Percentiles rank a stretch among this genome's conserved stretches.
Evolutionary conservation across 2,888 invertebrate species (phyloP).

Genomic region (Spatulosminthurus flaviceps): DNA sequence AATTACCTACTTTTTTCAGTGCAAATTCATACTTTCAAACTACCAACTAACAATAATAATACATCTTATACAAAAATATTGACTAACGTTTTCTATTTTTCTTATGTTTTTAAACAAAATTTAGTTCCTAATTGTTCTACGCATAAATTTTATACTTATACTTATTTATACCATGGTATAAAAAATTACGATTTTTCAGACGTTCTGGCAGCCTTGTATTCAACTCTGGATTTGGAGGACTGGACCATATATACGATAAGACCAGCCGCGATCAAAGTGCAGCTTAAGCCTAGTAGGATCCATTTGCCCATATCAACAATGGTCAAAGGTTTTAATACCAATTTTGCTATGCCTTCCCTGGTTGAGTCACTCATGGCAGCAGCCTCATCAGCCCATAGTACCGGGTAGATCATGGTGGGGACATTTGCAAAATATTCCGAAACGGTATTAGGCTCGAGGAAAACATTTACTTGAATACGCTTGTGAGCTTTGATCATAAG

Average conservation of each 20-base stretch:
- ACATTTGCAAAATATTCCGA: constrained; percentile 29
- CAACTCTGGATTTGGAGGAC: constrained; percentile 20
- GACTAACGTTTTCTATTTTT: neutral
- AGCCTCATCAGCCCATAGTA: constrained; percentile 39
- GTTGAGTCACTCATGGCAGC: constrained; percentile 40
- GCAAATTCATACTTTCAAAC: neutral
- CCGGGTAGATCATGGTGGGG: constrained; percentile 40
- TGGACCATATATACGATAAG: constrained; percentile 42
- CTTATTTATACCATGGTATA: neutral
- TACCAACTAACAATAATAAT: neutral
- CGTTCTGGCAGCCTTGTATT: constrained; percentile 31
- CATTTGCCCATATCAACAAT: constrained; percentile 53
- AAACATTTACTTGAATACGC: constrained; percentile 43
- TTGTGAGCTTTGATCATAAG: constrained; percentile 43
- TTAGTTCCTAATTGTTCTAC: neutral
- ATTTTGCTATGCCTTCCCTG: constrained; percentile 38
- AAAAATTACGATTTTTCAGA: constrained; percentile 25
- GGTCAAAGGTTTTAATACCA: constrained; percentile 49
- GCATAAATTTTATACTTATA: neutral
- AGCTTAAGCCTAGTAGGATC: constrained; percentile 49
- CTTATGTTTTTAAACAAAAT: neutral
- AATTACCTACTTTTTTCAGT: neutral
- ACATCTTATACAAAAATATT: constrained; percentile 22
- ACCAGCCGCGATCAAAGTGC: constrained; percentile 46
- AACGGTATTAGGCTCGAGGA: constrained; percentile 16